These are phyloP conservation scores for Adelphocoris suturalis DNA, from an alignment of 2,888 invertebrate species.

Conservation along the genomic window DNA sequence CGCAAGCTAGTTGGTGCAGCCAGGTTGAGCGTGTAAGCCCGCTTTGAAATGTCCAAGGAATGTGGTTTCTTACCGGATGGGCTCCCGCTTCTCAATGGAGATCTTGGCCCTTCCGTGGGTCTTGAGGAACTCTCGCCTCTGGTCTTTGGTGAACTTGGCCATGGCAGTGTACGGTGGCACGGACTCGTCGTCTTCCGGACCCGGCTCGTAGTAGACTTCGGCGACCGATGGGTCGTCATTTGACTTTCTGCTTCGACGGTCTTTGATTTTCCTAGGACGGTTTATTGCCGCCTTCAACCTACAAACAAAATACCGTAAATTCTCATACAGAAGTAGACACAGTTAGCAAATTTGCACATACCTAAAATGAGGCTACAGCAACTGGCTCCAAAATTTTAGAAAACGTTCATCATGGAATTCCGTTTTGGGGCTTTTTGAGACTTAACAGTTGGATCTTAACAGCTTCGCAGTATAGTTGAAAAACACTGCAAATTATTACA, in stretches of 20 bases:
- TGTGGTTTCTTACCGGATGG: slow-evolving; percentile 5
- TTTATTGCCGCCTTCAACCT: slow-evolving; percentile 40
- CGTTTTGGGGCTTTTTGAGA: no score
- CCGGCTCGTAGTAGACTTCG: slow-evolving; percentile 14
- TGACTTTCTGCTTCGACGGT: neutral
- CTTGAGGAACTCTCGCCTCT: slow-evolving; percentile 42
- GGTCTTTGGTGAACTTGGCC: slow-evolving; percentile 12
- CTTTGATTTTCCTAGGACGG: slow-evolving; percentile 32
- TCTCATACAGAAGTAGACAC: no score
- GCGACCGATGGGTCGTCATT: neutral
- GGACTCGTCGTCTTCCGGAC: slow-evolving; percentile 45
- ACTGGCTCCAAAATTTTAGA: no score
- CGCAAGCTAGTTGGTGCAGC: no score
- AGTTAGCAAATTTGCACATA: no score
- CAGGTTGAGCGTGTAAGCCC: no score
- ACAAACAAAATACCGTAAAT: neutral
- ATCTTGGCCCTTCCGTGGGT: slow-evolving; percentile 34
- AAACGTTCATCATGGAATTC: no score
- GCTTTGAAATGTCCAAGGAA: slow-evolving; percentile 17
- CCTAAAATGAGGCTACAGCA: no score
- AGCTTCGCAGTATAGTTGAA: no score
- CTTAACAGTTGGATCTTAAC: no score
- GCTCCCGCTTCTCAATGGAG: slow-evolving; percentile 50
- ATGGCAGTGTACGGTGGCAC: slow-evolving; percentile 46
- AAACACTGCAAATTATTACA: no score